Base-by-base conservation (phyloP, 2,888 invertebrate species). In the Siphonodentalium dalli region DNA sequence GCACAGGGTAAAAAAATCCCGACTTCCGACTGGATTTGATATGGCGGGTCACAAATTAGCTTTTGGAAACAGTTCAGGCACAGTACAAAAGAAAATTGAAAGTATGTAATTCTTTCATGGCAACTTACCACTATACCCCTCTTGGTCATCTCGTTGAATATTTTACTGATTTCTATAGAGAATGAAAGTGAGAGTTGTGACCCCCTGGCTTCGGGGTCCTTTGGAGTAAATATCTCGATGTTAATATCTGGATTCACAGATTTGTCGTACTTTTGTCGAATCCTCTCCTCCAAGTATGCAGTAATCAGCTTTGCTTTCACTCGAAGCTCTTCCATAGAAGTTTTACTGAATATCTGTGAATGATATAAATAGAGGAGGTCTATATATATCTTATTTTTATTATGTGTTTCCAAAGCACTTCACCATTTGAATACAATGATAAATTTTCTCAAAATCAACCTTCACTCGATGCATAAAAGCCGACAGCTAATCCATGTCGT, bases 121-220 rank as follows among this genome's bases (percentile, higher is more conserved):
- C 13, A 26, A 74, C 84, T 76, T 64, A 85, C 86, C 65, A 85
- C 81, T 28, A 85, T 82, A 29, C 86, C 86, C 37, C 84, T 63
- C 53, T 81, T 81, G 58, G 78, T 71, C 18, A 86, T 69, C 57
- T 84, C 80, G 21, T 75, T 52, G 65, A 82, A 83, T 23, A 85
- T 77, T n/a, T 71, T 43, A 7, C 72, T 66, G 6, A 84, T 75
- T 15, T 81, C 74, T 33, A 79, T 63, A 13, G 79, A 79, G 66
- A 86, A 85, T 23, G 74, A 74, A 37, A 86, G 62, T 2, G 85
- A 86, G 26, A 86, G 74, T 64, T 86, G 86, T 43, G 83, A 82
- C 4, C 86, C 86, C 49, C 86, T 65, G 61, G 84, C 76, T 4
- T 71, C 72, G 2, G 84, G 83, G 65, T 85, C 81, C 15, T 70